These are phyloP conservation scores for Lynx canadensis DNA, from an alignment of 2,113 vertebrate species.

Conservation along the genomic window DNA sequence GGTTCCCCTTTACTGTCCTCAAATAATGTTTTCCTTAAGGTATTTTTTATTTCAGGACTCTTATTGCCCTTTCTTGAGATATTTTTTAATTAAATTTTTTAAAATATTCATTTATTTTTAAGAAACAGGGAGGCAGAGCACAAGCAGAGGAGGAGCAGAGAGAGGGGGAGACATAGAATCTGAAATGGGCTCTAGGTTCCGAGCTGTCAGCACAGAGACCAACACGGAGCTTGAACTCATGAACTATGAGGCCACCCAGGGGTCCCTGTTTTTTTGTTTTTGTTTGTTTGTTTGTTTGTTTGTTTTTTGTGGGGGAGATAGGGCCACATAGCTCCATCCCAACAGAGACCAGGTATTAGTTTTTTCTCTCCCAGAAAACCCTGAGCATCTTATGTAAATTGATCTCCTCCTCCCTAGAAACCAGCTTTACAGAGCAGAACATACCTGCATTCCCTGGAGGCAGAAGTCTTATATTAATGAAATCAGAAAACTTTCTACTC, in stretches of 20 bases:
- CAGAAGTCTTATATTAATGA: slow-evolving; percentile 27
- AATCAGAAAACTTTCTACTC: slow-evolving; percentile 37
- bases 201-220: no score
- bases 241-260: no score
- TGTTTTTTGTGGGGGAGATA: background rate
- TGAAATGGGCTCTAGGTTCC: no score
- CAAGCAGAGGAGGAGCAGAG: no score
- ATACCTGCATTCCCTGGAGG: background rate
- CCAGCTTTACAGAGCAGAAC: slow-evolving; percentile 17
- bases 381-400: background rate
- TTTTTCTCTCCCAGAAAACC: background rate
- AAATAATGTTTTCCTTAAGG: background rate
- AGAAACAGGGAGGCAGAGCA: no score
- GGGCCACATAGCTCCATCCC: background rate
- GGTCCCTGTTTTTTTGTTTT: no score
- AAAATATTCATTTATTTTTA: no score
- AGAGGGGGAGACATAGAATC: no score
- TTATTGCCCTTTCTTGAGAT: background rate
- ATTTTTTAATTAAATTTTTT: background rate
- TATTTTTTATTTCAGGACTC: background rate
- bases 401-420: background rate
- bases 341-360: background rate
- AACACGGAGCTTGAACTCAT: no score
- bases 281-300: background rate
- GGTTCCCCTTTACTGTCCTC: background rate